A percentile compares a stretch with the other conserved stretches of the same genome.
These are phyloP conservation scores for Halocaridina rubra DNA, from an alignment of 2,888 invertebrate genomes.

Conservation along the genomic window DNA sequence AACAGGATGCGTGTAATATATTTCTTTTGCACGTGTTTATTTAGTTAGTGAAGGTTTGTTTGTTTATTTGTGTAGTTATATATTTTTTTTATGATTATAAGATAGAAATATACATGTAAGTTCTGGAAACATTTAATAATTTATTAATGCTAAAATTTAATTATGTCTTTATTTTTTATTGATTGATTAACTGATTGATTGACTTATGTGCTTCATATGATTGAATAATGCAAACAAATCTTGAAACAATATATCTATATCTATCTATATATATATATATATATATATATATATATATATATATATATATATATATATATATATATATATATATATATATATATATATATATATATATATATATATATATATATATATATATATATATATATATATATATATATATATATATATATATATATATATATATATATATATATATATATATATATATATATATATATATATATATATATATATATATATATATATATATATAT, in stretches of 20 bases:
- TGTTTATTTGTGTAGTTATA: too few relatives aligned
- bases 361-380: neutral
- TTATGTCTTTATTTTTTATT: too few relatives aligned
- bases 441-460: neutral
- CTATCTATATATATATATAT: neutral
- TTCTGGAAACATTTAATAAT: too few relatives aligned
- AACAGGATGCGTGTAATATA: too few relatives aligned
- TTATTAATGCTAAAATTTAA: too few relatives aligned
- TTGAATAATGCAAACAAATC: neutral
- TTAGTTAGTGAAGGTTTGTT: too few relatives aligned
- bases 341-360: neutral
- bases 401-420: neutral
- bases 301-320: neutral
- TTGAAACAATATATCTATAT: neutral
- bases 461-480: neutral
- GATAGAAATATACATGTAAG: too few relatives aligned
- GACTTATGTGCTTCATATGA: too few relatives aligned
- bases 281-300: neutral
- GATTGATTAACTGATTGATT: too few relatives aligned
- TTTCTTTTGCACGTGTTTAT: too few relatives aligned
- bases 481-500: neutral
- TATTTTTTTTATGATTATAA: too few relatives aligned
- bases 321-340: neutral
- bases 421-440: neutral
- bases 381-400: neutral